Evolutionary conservation across 2,797 vertebrate genomes (phyloP), one percentile per base, ranked within the genome.

Genomic region (Rhinophrynus dorsalis): DNA sequence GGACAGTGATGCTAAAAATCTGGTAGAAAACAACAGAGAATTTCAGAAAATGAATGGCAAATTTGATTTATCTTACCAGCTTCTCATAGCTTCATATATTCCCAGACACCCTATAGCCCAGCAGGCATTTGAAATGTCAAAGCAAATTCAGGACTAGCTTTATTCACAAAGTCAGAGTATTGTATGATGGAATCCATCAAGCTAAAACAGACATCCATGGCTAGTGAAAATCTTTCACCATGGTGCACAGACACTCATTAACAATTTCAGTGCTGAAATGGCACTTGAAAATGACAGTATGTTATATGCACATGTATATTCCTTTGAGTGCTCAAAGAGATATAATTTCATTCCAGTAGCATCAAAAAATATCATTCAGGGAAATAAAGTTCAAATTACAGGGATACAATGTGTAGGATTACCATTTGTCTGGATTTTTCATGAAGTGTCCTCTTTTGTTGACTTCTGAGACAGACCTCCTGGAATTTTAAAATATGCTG

Each of bases 91-190:
- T 38, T 58, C 47, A 66, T 73, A 66, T 55, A 59, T 42, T 66
- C 50, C 44, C 55, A 66, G 69, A 66, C 45, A 73, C 45, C 30
- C 69, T 44, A 45, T 27, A 58, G 61, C 69, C 69, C 69, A 60
- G 69, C 61, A 73, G 69, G 69, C 61, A 73, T 73, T 73, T 60
- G 27, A 66, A 65, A 63, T 66, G 69, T 73, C 69, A 66, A 73
- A 54, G 64, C 61, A 45, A 73, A 73, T 73, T 45, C 62, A 66
- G 15, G 20, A 52, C 45, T 42, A 51, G 69, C 60, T 73, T 73
- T 66, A 54, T 73, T 73, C 69, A 66, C 54, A 45, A 45, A 66
- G 54, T 52, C 54, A 33, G 11, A 17, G 26, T 45, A 66, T 59
- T 21, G 29, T 51, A 35, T 21, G 21, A 35, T 57, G 35, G 57